These are phyloP conservation scores for Caranx melampygus DNA, from an alignment of 2,113 vertebrate species.

Conservation along the genomic window DNA sequence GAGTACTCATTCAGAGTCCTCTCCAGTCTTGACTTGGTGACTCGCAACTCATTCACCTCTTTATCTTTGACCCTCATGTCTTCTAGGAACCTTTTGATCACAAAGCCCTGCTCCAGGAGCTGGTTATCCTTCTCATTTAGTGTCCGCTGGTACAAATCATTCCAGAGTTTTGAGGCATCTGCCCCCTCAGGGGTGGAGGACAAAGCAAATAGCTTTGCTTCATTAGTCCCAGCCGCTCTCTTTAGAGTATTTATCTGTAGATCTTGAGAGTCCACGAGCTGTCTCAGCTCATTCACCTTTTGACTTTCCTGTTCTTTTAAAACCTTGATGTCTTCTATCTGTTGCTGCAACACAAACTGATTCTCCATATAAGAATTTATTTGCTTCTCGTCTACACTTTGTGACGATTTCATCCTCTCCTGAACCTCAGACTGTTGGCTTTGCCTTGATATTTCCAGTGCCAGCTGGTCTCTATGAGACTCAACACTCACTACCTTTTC, in stretches of 20 bases:
- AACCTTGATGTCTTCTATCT: constrained; percentile 65
- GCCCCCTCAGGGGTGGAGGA: constrained; percentile 80
- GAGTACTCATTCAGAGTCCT: constrained; percentile 82
- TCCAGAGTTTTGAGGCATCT: constrained; percentile 82
- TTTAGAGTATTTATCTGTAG: constrained; percentile 82
- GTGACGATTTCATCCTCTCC: constrained; percentile 61
- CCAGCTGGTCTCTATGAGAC: constrained; percentile 80
- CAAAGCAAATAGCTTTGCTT: constrained; percentile 82
- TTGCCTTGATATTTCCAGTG: constrained; percentile 71
- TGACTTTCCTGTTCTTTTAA: constrained; percentile 71
- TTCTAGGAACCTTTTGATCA: constrained; percentile 81
- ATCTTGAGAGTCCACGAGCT: constrained; percentile 73
- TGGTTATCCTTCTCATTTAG: constrained; percentile 87
- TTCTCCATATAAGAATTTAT: constrained; percentile 75
- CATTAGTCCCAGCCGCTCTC: constrained; percentile 77
- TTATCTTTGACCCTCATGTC: constrained; percentile 79
- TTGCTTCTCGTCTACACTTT: constrained; percentile 71
- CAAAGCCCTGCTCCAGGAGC: constrained; percentile 83
- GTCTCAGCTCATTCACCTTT: constrained; percentile 73
- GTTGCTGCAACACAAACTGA: constrained; percentile 75
- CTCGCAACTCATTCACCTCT: constrained; percentile 80
- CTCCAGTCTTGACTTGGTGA: constrained; percentile 77
- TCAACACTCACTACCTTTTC: constrained; percentile 67
- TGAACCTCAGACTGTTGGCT: constrained; percentile 67
- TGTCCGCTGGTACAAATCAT: constrained; percentile 81